phyloP scores from a whole-genome alignment of 1,140 invertebrate genomes.

The Lucilia cuprina region DNA sequence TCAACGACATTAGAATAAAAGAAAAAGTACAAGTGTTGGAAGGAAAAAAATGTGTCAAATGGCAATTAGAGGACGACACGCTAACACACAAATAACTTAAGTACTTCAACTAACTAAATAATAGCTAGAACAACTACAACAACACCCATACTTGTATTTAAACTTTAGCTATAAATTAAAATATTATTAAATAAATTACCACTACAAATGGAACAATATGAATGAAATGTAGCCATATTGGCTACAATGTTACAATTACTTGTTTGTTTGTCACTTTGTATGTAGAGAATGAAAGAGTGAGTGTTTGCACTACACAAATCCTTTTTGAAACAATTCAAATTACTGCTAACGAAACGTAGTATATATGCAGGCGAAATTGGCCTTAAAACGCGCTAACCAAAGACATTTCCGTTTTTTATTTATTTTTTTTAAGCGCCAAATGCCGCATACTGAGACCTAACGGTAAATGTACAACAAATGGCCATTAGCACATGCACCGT shows the following conservation, averaged over 20 bases:
- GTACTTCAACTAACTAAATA: not conserved
- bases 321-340: too few relatives aligned
- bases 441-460: slow-evolving; percentile 1
- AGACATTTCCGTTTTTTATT: slow-evolving; percentile 21
- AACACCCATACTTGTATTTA: not conserved
- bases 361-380: not conserved
- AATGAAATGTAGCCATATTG: slow-evolving; percentile 11
- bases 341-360: too few relatives aligned
- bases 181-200: not conserved
- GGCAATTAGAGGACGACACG: slow-evolving; percentile 18
- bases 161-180: slow-evolving; percentile 3
- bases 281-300: too few relatives aligned
- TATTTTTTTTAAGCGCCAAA: slow-evolving; percentile 15
- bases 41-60: slow-evolving; percentile 21
- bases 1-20: not conserved
- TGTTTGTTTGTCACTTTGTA: too few relatives aligned
- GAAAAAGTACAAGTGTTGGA: not conserved
- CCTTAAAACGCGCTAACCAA: slow-evolving; percentile 29
- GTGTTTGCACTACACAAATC: too few relatives aligned
- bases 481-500: slow-evolving; percentile 27
- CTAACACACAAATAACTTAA: not conserved
- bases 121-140: not conserved
- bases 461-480: slow-evolving; percentile 1
- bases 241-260: not conserved
- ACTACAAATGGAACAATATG: not conserved